Evolutionary conservation across 1,140 invertebrate species (phyloP), one percentile per base, ranked within the genome.

Genomic region (Globodera rostochiensis): DNA sequence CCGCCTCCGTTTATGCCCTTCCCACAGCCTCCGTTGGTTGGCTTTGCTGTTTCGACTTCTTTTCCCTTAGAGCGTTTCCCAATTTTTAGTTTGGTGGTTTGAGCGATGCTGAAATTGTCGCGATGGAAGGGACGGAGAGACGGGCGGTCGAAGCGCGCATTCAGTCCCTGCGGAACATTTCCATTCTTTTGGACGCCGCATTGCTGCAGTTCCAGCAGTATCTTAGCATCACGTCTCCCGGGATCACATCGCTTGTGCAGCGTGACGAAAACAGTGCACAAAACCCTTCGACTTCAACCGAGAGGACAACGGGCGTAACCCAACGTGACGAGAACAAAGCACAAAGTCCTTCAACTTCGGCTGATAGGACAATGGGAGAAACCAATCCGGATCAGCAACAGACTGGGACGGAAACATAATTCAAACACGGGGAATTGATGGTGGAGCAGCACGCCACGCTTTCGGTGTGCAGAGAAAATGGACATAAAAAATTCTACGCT

Each of bases 141-240:
- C 92, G 93, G 86, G 94, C 95, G 84, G 92, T 98, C 47, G 95
- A 98, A 90, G 95, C 95, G 7, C 92, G 97, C 80, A 93, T 99
- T 76, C 93, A 94, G 90, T 93, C 94, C 87, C 91, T 97, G 46
- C 91, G 93, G 70, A 95, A 97, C 91, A 95, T 97, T 83, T 94
- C 95, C 90, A 91, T 94, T 1, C 92, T 97, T 90, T 89, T 97
- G 80, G 95, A 97, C 91, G 94, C 95, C 36, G 94, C 95, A 66
- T 93, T 95, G 80, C 90, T 95, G 45, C 93, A 96, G 90, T 95
- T 97, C 93, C 93, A 95, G 84, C 95, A 97, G 90, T 96, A 96
- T 90, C 60, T 87, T 46, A 85, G 84, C 45, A 21, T 78, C 70
- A 4, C 66, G 19, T 45, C 50, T 79, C 46, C 75, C 7, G 57